Evolutionary conservation across 2,113 vertebrate species (phyloP).

Genomic region (Sorex araneus): DNA sequence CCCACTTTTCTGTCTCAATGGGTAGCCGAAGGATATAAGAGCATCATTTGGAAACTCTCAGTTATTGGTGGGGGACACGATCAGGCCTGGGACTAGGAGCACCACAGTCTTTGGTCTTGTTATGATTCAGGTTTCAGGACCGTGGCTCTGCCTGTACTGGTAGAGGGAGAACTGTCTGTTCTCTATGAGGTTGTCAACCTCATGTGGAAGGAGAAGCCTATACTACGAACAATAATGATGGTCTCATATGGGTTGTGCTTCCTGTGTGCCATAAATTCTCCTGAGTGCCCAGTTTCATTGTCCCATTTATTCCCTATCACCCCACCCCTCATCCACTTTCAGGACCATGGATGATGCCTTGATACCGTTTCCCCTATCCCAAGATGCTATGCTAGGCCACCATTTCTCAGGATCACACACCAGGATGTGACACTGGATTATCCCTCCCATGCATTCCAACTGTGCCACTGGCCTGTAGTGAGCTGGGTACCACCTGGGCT

Average conservation of each 20-base stretch:
- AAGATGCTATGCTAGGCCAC: background rate
- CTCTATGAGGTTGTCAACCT: background rate
- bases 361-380: background rate
- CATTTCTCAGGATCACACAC: background rate
- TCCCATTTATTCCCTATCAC: background rate
- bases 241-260: background rate
- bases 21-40: background rate
- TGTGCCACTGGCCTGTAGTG: background rate
- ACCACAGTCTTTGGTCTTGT: too few species aligned
- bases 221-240: background rate
- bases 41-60: background rate
- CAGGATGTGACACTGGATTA: background rate
- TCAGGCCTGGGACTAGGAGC: background rate
- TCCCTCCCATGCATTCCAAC: background rate
- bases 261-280: background rate
- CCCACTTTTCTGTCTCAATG: background rate
- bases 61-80: background rate
- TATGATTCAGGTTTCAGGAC: too few species aligned
- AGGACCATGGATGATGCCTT: background rate
- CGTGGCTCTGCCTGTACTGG: background rate
- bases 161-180: background rate
- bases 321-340: background rate
- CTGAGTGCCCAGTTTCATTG: background rate
- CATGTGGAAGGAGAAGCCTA: background rate
- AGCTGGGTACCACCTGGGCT: background rate